Base-by-base conservation (phyloP, 2,797 vertebrate genomes). In the Mareca penelope region DNA sequence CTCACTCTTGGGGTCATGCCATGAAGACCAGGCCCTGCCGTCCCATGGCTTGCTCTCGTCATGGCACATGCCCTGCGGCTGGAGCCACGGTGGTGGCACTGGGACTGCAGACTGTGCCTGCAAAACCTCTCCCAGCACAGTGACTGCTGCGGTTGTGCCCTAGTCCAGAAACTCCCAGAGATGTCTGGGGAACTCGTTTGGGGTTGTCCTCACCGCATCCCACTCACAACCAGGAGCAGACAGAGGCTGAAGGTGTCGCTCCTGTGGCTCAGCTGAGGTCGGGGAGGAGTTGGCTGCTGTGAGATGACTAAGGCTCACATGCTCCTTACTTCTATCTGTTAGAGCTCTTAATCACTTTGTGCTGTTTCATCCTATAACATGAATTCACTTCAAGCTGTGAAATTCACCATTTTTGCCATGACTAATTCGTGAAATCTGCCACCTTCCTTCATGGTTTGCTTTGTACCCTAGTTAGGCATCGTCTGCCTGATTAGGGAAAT, bases 361-460 rank as follows among this genome's bases (percentile, higher is more conserved):
- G 93, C 84, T 94, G 95, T 84, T 95, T 95, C 94, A 92, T 96
- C 85, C 91, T 82, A 64, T 85, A 89, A 84, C 63, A 15, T 79
- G 89, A 90, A 82, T 90, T 89, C 93, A 50, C 85, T 80, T 88
- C 85, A 95, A 96, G 92, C 95, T 95, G 95, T 93, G 90, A 96
- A 97, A 97, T 90, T 92, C 93, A 90, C 93, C 93, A 53, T 90
- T 96, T 96, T 83, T 94, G 79, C 96, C 94, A 85, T 60, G 81
- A 91, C 93, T 93, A 89, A 95, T 95, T 64, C 90, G 81, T 83
- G 92, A 96, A 95, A 97, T 90, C 83, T 94, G 96, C 93, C 95
- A 86, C 88, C 94, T 94, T 85, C 85, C 88, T 88, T 56, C 4
- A 17, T 85, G 91, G 90, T 88, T 94, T 50, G 76, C 64, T 15